Evolutionary conservation across 2,113 vertebrate genomes (phyloP), one percentile per base, ranked within the genome.

Genomic region (Lethenteron reissneri): DNA sequence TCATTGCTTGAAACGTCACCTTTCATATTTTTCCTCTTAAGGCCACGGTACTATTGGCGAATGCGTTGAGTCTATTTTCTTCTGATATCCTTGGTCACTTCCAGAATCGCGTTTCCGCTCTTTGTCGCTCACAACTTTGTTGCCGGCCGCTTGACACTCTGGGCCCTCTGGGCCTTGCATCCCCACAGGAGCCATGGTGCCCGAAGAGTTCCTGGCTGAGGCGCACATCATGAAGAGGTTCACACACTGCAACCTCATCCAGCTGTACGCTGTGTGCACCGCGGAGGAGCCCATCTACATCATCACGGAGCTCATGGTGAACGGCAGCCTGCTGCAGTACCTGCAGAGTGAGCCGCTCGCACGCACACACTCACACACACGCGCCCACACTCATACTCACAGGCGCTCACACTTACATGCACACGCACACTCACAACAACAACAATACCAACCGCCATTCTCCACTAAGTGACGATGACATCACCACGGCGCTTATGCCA

Each of bases 251-350:
- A 96, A 88, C 72, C 85, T 99, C 73, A 95, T 99, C 78, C 94
- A 99, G 78, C 87, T 99, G 72, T 97, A 95, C 71, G 94, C 92
- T 3, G 90, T 99, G 60, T 99, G 94, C 78, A 91, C 87, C 74
- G 74, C 87, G 76, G 85, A 90, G 77, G 88, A 95, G 71, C 94
- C 94, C 73, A 83, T 99, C 80, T 99, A 90, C 84, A 99, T 99
- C 81, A 85, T 99, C 81, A 99, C 94, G 0, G 94, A 99, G 79
- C 82, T 99, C 77, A 97, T 99, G 94, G 88, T 75, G 77, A 77
- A 94, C n/a, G 91, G 94, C 80, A 97, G 90, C 78, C 82, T 99
- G 75, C 83, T 85, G 72, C 87, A 89, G 8, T 89, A 92, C 76
- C 85, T 99, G 56, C 85, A 85, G 79, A 87, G 92, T 96, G 85